Conservation (phyloP, 2,888 invertebrate species). For the Dermolepida albohirtum region DNA sequence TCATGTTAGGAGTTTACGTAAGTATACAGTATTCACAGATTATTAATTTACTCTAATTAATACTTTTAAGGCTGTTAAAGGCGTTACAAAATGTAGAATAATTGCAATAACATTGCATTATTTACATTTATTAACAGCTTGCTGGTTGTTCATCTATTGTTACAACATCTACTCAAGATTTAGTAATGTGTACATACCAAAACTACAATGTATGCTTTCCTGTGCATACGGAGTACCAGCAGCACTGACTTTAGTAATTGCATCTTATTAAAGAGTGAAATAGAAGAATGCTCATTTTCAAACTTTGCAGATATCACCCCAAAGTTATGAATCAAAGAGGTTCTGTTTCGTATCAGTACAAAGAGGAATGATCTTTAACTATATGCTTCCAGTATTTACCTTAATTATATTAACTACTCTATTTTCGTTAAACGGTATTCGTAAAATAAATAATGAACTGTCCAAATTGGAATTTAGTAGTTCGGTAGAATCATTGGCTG, state of each 20-base stretch:
- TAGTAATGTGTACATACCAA: slow-evolving; percentile 65
- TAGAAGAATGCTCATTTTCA: slow-evolving; percentile 12
- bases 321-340: slow-evolving; percentile 78
- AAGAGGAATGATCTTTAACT: slow-evolving; percentile 81
- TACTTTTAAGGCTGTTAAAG: slow-evolving; percentile 71
- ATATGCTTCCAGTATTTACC: slow-evolving; percentile 78
- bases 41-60: not conserved
- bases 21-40: slow-evolving; percentile 51
- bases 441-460: slow-evolving; percentile 64
- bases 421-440: slow-evolving; percentile 70
- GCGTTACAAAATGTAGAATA: slow-evolving; percentile 73
- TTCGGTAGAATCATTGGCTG: slow-evolving; percentile 62
- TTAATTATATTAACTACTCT: slow-evolving; percentile 75
- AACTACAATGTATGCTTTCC: slow-evolving; percentile 71
- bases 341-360: slow-evolving; percentile 85
- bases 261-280: slow-evolving; percentile 44
- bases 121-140: slow-evolving; percentile 75
- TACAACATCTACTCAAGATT: slow-evolving; percentile 72
- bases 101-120: slow-evolving; percentile 78
- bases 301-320: slow-evolving; percentile 71
- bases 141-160: slow-evolving; percentile 77
- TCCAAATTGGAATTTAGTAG: slow-evolving; percentile 61
- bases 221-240: slow-evolving; percentile 75
- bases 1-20: slow-evolving; percentile 76
- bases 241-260: slow-evolving; percentile 74